Base-by-base conservation (phyloP, 2,113 vertebrate species). In the Scytalopus superciliaris region DNA sequence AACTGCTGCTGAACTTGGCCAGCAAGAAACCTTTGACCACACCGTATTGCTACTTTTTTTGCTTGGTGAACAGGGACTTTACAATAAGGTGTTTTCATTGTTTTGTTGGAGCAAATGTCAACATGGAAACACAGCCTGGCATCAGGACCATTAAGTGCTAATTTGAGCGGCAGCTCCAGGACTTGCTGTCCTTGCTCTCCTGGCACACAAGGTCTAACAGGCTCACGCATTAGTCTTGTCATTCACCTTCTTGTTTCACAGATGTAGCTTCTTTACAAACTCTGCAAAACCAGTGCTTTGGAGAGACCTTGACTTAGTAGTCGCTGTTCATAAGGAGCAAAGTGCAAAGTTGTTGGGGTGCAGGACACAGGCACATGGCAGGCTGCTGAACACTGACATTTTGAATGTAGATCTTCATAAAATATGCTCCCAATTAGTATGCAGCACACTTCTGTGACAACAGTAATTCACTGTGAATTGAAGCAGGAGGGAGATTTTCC, bases 1-100 rank as follows among this genome's bases (percentile, higher is more conserved):
- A 76, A 27, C 63, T 55, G 40, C 84, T 28, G 30, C 49, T 75
- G 68, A 77, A 89, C 84, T 64, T 89, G 79, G 77, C 74, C 91
- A 88, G 64, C 44, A 78, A 24, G 4, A 90, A 83, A 88, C 86
- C 94, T 97, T 91, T 97, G 96, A 96, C 95, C 92, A 77, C 50
- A 94, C 96, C 89, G 94, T 66, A 94, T 85, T 97, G 84, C 53
- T 89, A 39, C 63, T 84, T 92, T 84, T 94, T 92, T 40, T 30
- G 6, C 69, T 75, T 55, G 79, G 69, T 72, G 63, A 94, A 90
- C 14, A 33, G 67, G 27, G 19, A 62, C 53, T 85, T 87, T 11
- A 59, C 49, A n/a, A 92, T n/a, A 87, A 80, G 56, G 47, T 86
- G 79, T 94, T 97, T 96, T 53, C 87, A 30, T 45, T 92, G 73